Evolutionary conservation across 2,113 vertebrate genomes (phyloP).

Genomic region (Coptodon bakossiorum): DNA sequence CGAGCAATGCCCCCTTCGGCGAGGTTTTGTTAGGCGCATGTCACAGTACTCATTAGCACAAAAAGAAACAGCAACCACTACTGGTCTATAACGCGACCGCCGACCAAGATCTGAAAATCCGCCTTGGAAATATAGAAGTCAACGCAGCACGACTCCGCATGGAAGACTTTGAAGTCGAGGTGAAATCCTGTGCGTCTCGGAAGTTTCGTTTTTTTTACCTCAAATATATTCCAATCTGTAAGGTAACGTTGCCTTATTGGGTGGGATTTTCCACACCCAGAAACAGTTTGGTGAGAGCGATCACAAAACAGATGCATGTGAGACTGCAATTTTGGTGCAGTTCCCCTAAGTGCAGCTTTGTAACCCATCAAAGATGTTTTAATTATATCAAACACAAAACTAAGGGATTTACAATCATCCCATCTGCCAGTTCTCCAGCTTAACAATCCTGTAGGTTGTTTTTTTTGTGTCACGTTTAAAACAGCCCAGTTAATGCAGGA

Average conservation of each 20-base stretch:
- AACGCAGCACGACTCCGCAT: conserved; percentile 1
- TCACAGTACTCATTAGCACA: conserved; percentile 46
- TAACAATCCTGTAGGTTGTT: not conserved
- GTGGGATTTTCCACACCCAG: not conserved
- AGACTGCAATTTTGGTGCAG: not conserved
- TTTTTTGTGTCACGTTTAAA: not conserved
- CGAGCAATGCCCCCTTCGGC: conserved; percentile 53
- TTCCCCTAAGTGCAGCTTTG: not conserved
- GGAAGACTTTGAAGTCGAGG: conserved; percentile 38
- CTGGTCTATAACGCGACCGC: conserved; percentile 13
- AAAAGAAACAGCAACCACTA: conserved; percentile 7
- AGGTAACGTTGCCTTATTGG: not conserved
- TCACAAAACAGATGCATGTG: not conserved
- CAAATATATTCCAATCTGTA: conserved; percentile 9
- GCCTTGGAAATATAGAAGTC: not conserved
- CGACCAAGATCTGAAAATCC: conserved; percentile 55
- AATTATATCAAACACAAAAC: not conserved
- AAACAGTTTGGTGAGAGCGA: not conserved
- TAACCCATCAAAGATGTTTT: not conserved
- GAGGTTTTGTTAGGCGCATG: conserved; percentile 7
- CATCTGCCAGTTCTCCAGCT: not conserved
- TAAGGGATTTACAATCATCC: not conserved
- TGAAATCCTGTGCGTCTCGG: not conserved
- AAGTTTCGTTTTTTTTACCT: rapidly evolving
- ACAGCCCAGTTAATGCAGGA: not conserved